Base-by-base conservation (phyloP, 2,888 invertebrate species). In the Himalopsyche tibetana region DNA sequence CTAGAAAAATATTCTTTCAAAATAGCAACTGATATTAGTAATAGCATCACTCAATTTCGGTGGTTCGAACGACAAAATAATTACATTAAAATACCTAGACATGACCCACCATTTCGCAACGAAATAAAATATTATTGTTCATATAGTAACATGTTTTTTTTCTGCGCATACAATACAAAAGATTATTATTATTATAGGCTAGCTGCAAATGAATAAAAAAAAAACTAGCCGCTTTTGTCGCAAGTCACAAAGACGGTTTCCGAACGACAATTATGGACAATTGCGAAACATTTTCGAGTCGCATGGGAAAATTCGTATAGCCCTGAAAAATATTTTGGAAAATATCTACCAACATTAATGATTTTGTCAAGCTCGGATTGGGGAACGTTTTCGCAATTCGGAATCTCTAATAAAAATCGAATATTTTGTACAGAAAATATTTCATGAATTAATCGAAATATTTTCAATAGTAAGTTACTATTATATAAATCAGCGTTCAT, bases 271-370 rank as follows among this genome's bases (percentile, higher is more conserved):
- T 63, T 63, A 63, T 63, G 63, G 63, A 63, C 63, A 63, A 63
- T 63, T 63, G 63, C 63, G 19, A 63, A 63, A 63, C 28, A 28
- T 19, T 63, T 56, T 63, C 28, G 19, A 8, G 63, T 63, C 28
- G 63, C 63, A 63, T 19, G 63, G 63, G 63, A 63, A 63, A 63
- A 63, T n/a, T 63, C 63, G 5, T 63, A 19, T 19, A 63, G 28
- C 63, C 63, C n/a, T 63, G 63, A 63, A 63, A 63, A 63, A 56
- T 56, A 56, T 56, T 56, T 56, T 3, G 56, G 56, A 56, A 56
- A 56, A 63, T 28, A 19, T 63, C 56, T 56, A 56, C 4, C 56
- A 17, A 56, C 56, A 1, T 8, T 8, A 56, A 56, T 11, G 45
- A 45, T 40, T 40, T 40, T 40, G 40, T 40, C 40, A 40, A 40